These are phyloP conservation scores for Semotilus atromaculatus DNA, from an alignment of 2,797 vertebrate species.

Conservation along the genomic window DNA sequence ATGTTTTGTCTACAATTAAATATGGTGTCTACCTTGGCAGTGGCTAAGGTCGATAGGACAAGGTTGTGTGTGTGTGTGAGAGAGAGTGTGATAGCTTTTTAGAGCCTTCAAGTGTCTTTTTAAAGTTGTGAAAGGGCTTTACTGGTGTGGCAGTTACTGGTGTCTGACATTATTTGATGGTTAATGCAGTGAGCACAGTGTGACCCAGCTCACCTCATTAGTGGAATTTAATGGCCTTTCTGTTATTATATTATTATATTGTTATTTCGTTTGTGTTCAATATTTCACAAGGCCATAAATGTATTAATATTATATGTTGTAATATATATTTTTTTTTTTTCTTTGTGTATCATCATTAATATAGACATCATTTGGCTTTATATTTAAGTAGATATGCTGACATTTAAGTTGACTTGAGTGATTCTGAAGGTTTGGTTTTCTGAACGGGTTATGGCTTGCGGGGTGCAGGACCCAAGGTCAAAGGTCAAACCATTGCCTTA, in stretches of 20 bases:
- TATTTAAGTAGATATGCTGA: background rate
- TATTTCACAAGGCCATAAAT: background rate
- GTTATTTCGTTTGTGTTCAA: background rate
- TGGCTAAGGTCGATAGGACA: no score
- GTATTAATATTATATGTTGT: background rate
- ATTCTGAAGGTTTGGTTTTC: conserved; percentile 18
- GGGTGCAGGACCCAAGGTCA: conserved; percentile 12
- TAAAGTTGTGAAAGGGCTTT: background rate
- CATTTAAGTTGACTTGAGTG: conserved; percentile 16
- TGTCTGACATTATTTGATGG: conserved; percentile 23
- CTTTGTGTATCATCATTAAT: background rate
- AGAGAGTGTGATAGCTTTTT: background rate
- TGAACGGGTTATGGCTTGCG: background rate
- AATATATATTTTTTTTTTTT: background rate
- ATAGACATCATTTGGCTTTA: background rate
- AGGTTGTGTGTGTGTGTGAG: background rate
- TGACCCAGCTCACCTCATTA: conserved; percentile 14
- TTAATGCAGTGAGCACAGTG: background rate
- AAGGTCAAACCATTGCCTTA: conserved; percentile 29
- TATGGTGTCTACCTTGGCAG: background rate
- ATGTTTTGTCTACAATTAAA: background rate
- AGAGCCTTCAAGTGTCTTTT: background rate
- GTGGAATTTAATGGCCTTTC: background rate
- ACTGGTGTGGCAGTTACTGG: background rate
- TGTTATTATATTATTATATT: background rate